phyloP scores from a whole-genome alignment of 2,113 vertebrate species.

The Anarrhichthys ocellatus region DNA sequence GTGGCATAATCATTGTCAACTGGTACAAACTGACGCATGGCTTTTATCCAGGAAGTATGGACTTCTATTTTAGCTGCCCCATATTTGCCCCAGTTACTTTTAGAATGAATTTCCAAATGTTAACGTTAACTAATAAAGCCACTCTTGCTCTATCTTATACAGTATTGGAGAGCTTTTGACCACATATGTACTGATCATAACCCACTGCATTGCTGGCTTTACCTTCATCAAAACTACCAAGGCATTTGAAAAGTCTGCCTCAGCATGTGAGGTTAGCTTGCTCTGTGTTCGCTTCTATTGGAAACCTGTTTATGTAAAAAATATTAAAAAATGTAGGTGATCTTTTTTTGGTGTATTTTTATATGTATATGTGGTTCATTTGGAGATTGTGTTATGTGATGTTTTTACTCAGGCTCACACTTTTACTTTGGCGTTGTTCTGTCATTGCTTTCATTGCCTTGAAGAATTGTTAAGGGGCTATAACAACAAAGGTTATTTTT shows the following conservation, averaged over 20 bases:
- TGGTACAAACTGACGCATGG: neutral
- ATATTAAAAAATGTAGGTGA: too few relatives aligned
- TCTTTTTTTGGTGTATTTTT: too few relatives aligned
- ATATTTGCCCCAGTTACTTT: neutral
- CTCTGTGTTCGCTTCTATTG: too few relatives aligned
- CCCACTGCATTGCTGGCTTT: neutral
- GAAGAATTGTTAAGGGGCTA: neutral
- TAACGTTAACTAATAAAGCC: neutral
- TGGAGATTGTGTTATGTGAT: neutral
- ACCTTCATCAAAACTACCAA: neutral
- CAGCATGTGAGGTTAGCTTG: too few relatives aligned
- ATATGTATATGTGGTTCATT: too few relatives aligned
- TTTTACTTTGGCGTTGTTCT: neutral
- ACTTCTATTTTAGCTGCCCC: neutral
- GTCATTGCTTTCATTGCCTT: neutral
- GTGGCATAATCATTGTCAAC: neutral
- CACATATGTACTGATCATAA: neutral
- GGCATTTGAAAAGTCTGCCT: too few relatives aligned
- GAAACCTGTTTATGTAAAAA: too few relatives aligned
- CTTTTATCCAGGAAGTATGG: neutral
- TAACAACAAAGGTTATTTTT: neutral
- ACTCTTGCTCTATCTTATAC: neutral
- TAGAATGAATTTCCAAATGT: neutral
- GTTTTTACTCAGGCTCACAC: neutral
- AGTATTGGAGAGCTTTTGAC: neutral